Conservation (phyloP, 2,113 vertebrate species). For the Hydrolagus affinis region DNA sequence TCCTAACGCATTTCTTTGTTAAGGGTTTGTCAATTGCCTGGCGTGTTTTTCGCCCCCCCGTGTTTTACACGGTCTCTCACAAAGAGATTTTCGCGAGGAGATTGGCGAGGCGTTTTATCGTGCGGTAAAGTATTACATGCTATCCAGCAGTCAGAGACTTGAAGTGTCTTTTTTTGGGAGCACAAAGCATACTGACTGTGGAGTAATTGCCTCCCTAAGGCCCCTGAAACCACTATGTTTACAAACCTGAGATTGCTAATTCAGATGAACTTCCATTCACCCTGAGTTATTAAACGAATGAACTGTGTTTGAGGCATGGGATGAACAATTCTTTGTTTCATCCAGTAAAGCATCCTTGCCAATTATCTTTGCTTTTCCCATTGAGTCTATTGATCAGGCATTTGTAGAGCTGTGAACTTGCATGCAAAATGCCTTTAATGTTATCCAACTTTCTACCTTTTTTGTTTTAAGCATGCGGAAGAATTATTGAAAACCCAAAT, state of each 20-base stretch:
- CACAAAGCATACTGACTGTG: not conserved
- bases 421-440: constrained; percentile 14
- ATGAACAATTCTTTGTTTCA: not conserved
- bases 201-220: not conserved
- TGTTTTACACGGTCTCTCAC: too few relatives aligned
- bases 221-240: not conserved
- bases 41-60: too few relatives aligned
- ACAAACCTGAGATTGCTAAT: constrained; percentile 10
- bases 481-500: not conserved
- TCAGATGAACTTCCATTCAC: constrained; percentile 23
- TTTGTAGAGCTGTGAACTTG: not conserved
- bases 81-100: too few relatives aligned
- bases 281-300: not conserved
- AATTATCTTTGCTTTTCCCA: constrained; percentile 15
- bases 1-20: too few relatives aligned
- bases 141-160: too few relatives aligned
- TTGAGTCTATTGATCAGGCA: constrained; percentile 12
- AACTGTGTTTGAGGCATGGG: constrained; percentile 3
- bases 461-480: not conserved
- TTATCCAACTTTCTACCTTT: not conserved
- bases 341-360: not conserved
- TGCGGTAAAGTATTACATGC: too few relatives aligned
- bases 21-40: too few relatives aligned
- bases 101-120: too few relatives aligned
- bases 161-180: not conserved